Percentiles rank a stretch among this genome's conserved stretches.
Evolutionary conservation across 2,888 invertebrate genomes (phyloP).

Genomic region (Nebria salina): DNA sequence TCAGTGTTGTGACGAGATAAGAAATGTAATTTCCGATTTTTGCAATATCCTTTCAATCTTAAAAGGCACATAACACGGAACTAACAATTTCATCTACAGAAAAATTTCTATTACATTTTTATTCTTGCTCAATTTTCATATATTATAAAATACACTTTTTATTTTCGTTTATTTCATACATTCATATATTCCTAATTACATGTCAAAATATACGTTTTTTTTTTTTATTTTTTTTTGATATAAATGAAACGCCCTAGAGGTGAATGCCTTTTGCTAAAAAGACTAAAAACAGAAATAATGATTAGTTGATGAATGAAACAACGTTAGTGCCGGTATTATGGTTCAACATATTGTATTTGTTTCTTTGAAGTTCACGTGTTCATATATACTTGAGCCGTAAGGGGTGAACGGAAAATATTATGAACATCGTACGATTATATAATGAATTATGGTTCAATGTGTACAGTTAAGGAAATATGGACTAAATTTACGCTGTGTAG

Average conservation of each 20-base stretch:
- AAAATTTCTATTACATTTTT: not conserved
- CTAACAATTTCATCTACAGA: not conserved
- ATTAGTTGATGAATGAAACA: too few relatives aligned
- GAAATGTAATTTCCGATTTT: slow-evolving; percentile 44
- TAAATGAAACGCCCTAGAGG: too few relatives aligned
- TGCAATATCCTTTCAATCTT: slow-evolving; percentile 39
- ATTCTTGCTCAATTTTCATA: not conserved
- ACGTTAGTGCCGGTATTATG: too few relatives aligned
- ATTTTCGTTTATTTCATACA: too few relatives aligned
- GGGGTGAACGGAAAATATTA: not conserved
- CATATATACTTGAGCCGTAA: not conserved
- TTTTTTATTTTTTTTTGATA: too few relatives aligned
- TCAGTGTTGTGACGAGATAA: slow-evolving; percentile 35
- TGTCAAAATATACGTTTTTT: too few relatives aligned
- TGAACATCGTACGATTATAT: not conserved
- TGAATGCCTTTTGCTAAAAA: too few relatives aligned
- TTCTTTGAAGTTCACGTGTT: not conserved
- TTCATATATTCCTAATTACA: too few relatives aligned
- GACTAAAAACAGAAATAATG: too few relatives aligned
- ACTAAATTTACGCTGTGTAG: slow-evolving; percentile 29
- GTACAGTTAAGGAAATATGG: slow-evolving; percentile 30
- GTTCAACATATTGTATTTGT: too few relatives aligned
- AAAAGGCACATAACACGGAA: slow-evolving; percentile 37
- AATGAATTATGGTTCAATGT: not conserved
- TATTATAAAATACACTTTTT: too few relatives aligned